phyloP scores from a whole-genome alignment of 1,140 invertebrate genomes.

The Platyscapa corneri region DNA sequence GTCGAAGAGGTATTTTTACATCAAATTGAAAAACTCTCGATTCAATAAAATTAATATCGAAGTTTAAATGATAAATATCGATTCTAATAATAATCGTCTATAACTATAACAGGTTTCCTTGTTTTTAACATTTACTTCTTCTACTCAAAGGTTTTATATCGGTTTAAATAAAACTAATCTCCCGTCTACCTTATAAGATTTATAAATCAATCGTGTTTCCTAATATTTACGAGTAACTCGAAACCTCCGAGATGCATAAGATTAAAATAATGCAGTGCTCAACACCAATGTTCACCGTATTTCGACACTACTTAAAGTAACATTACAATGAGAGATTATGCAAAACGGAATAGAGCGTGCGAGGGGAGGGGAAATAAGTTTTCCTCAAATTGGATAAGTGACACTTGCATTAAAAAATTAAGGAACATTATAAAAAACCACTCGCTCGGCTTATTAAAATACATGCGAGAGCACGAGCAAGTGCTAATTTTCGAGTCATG shows the following conservation, averaged over 20 bases:
- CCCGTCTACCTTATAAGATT: neutral
- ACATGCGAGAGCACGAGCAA: neutral
- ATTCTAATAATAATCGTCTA: neutral
- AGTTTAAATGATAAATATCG: neutral
- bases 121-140: neutral
- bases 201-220: conserved; percentile 2
- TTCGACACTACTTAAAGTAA: neutral
- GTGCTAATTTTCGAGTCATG: conserved; percentile 22
- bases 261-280: neutral
- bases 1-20: too few species aligned
- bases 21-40: too few species aligned
- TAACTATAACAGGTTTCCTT: neutral
- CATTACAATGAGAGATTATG: neutral
- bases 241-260: neutral
- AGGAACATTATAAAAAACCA: neutral
- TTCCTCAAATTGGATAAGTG: neutral
- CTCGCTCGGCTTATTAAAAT: neutral
- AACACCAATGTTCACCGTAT: neutral
- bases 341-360: neutral
- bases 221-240: conserved; percentile 2
- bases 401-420: neutral
- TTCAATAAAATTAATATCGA: neutral
- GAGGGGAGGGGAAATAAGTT: neutral
- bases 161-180: neutral
- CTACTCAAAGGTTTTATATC: neutral